Percentiles rank a stretch among this genome's conserved stretches.
Evolutionary conservation across 1,140 invertebrate species (phyloP).

Genomic region (Latrodectus geometricus): DNA sequence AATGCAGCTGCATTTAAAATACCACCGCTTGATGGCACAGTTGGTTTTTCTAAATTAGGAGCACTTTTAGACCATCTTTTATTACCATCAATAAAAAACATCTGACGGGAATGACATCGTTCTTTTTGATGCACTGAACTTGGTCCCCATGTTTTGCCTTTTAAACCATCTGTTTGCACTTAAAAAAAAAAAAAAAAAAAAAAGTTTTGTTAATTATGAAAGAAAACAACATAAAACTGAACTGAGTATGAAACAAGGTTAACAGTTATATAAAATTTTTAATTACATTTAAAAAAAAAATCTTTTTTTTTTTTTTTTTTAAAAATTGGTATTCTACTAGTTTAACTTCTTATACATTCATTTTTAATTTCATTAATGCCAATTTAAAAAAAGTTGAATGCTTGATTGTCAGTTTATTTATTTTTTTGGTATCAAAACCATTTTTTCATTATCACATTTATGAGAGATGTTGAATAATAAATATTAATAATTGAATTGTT

Average conservation of each 20-base stretch:
- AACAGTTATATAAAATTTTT: too few species aligned
- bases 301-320: too few species aligned
- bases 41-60: slow-evolving; percentile 68
- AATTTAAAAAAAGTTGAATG: too few species aligned
- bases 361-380: too few species aligned
- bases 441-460: too few species aligned
- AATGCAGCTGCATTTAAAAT: slow-evolving; percentile 41
- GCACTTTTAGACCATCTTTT: slow-evolving; percentile 71
- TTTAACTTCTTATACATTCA: too few species aligned
- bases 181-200: slow-evolving; percentile 58
- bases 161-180: slow-evolving; percentile 92
- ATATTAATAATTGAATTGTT: too few species aligned
- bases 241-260: not conserved
- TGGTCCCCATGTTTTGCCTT: slow-evolving; percentile 74
- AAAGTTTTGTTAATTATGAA: not conserved
- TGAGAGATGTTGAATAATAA: too few species aligned
- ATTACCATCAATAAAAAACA: slow-evolving; percentile 67
- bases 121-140: slow-evolving; percentile 63
- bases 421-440: too few species aligned
- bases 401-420: too few species aligned
- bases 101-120: slow-evolving; percentile 73
- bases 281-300: too few species aligned
- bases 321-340: too few species aligned
- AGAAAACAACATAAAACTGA: not conserved
- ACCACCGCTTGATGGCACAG: slow-evolving; percentile 24